Evolutionary conservation across 2,888 invertebrate genomes (phyloP), one percentile per base, ranked within the genome.

Genomic region (Dryobotodes eremita): DNA sequence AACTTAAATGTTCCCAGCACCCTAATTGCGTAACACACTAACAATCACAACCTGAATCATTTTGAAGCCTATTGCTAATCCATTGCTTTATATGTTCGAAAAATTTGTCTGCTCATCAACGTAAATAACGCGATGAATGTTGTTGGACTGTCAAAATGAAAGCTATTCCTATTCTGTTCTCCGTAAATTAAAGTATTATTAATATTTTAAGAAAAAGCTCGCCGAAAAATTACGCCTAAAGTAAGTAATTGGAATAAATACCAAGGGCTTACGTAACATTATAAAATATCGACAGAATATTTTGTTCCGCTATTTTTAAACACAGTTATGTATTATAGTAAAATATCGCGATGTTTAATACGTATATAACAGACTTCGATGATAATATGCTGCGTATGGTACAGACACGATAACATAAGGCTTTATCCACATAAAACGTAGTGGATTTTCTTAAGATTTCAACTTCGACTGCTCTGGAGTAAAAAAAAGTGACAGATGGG

Each of bases 381-480:
- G 23, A 55, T 26, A 31, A 79, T 20, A 57, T 65, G 48, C 17
- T 64, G n/a, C 53, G 59, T 62, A 53, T 80, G 71, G 71, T 57
- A 80, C 66, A 71, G 65, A 13, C 42, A 26, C 6, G 85, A 83
- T 83, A 80, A 85, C n/a, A 3, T 85, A 74, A 83, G 71, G 80
- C 13, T 31, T 68, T 15, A 59, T 20, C 13, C 55, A 66, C 71
- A 73, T 15, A 42, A 6, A 36, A 26, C 36, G 5, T 15, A 61
- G 20, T 17, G 31, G 31, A 36, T 36, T 36, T 36, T n/a, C n/a
- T n/a, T n/a, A n/a, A n/a, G n/a, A n/a, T n/a, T n/a, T n/a, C n/a
- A n/a, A n/a, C n/a, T n/a, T n/a, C n/a, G n/a, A n/a, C n/a, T n/a
- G n/a, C n/a, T n/a, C n/a, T n/a, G n/a, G n/a, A n/a, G n/a, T n/a